phyloP scores from a whole-genome alignment of 2,888 invertebrate species.

The Synergus japonicus region DNA sequence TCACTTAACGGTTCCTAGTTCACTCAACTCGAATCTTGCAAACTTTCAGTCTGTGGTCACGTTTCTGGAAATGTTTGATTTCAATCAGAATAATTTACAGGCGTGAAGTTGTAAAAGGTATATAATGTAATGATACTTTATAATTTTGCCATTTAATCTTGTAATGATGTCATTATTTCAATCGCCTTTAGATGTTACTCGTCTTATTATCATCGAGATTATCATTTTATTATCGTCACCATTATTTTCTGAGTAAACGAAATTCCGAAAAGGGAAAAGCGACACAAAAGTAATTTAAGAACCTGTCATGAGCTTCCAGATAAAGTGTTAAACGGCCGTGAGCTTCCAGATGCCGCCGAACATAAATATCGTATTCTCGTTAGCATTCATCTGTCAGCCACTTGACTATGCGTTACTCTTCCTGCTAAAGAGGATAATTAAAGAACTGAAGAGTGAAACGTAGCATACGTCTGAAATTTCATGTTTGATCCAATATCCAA shows the following conservation, averaged over 20 bases:
- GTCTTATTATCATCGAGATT: too few species aligned
- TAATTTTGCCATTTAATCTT: neutral
- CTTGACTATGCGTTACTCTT: conserved; percentile 37
- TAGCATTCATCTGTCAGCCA: conserved; percentile 41
- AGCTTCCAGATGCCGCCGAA: conserved; percentile 36
- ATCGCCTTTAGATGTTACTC: neutral
- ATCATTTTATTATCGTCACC: neutral
- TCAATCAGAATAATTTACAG: neutral
- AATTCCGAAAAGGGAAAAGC: conserved; percentile 27
- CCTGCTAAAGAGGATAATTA: conserved; percentile 30
- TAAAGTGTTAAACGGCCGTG: conserved; percentile 36
- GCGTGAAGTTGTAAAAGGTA: neutral
- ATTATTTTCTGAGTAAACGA: conserved; percentile 20
- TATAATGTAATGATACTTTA: too few species aligned
- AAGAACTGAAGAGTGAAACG: conserved; percentile 30
- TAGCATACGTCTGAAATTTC: neutral
- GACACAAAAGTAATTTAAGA: conserved; percentile 30
- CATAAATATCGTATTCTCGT: conserved; percentile 41
- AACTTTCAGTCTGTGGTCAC: neutral
- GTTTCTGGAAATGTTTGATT: neutral
- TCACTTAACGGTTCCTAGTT: conserved; percentile 13
- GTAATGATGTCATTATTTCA: neutral
- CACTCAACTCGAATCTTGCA: neutral
- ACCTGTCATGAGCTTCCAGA: conserved; percentile 39
- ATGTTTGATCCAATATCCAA: too few species aligned